phyloP scores from a whole-genome alignment of 1,140 invertebrate species.

The Brachionus angularis region DNA sequence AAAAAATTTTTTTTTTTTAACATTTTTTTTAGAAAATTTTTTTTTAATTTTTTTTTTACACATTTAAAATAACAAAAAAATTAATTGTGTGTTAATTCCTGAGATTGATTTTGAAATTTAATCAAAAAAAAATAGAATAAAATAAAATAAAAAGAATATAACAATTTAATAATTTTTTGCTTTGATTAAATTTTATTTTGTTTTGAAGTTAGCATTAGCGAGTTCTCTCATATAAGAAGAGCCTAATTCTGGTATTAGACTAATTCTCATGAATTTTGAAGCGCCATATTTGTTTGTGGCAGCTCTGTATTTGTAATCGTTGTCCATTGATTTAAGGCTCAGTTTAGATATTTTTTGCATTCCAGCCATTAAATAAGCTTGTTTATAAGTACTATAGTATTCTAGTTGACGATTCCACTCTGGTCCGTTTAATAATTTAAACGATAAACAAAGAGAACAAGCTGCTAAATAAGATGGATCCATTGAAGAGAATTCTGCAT shows the following conservation, averaged over 20 bases:
- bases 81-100: too few relatives aligned
- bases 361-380: constrained; percentile 54
- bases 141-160: too few relatives aligned
- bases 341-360: constrained; percentile 57
- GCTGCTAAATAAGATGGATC: constrained; percentile 75
- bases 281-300: constrained; percentile 59
- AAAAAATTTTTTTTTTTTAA: too few relatives aligned
- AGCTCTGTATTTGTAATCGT: constrained; percentile 54
- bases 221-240: constrained; percentile 50
- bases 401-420: constrained; percentile 57
- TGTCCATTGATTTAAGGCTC: constrained; percentile 54
- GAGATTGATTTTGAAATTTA: too few relatives aligned
- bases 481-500: constrained; percentile 75
- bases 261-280: constrained; percentile 59
- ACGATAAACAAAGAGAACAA: constrained; percentile 68
- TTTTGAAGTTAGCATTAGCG: constrained; percentile 45
- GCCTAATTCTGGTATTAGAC: constrained; percentile 57
- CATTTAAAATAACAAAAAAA: too few relatives aligned
- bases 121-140: too few relatives aligned
- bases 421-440: constrained; percentile 57
- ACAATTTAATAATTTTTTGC: too few relatives aligned
- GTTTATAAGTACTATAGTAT: constrained; percentile 59
- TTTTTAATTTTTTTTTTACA: too few relatives aligned
- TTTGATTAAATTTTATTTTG: constrained; percentile 15
- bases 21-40: too few relatives aligned